phyloP scores from a whole-genome alignment of 2,113 vertebrate genomes.

The Microcebus lehilahytsara region DNA sequence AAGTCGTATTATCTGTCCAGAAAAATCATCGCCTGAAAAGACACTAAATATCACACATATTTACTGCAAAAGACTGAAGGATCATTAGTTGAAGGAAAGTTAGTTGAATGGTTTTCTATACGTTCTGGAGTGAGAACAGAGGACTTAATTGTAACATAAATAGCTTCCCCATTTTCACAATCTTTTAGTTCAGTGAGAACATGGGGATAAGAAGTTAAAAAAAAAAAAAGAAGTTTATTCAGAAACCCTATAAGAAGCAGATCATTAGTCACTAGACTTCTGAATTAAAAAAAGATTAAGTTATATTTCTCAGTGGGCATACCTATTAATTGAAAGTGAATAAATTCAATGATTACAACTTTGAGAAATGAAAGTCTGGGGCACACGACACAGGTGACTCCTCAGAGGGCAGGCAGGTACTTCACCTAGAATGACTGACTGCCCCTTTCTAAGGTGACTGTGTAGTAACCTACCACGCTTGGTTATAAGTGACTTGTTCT shows the following conservation, averaged over 20 bases:
- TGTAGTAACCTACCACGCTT: rapidly evolving
- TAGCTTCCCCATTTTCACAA: background rate
- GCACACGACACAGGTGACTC: background rate
- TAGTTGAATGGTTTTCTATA: background rate
- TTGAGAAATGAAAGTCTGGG: background rate
- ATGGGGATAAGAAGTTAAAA: background rate
- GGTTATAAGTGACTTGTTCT: background rate
- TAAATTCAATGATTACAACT: background rate
- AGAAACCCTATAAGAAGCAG: background rate
- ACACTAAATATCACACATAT: background rate
- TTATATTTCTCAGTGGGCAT: background rate
- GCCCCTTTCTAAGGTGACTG: background rate
- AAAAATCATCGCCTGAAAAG: background rate
- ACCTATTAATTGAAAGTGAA: background rate
- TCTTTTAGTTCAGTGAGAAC: background rate
- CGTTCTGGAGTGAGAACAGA: background rate
- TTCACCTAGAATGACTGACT: background rate
- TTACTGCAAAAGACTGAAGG: background rate
- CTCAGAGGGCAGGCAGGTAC: background rate
- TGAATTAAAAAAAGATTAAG: background rate
- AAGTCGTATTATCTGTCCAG: background rate
- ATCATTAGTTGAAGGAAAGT: background rate
- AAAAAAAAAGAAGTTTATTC: background rate
- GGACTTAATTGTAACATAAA: background rate
- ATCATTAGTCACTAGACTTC: background rate